A percentile compares a stretch with the other conserved stretches of the same genome.
Conservation (phyloP, 2,113 vertebrate genomes). For the Sylvicapra grimmia region DNA sequence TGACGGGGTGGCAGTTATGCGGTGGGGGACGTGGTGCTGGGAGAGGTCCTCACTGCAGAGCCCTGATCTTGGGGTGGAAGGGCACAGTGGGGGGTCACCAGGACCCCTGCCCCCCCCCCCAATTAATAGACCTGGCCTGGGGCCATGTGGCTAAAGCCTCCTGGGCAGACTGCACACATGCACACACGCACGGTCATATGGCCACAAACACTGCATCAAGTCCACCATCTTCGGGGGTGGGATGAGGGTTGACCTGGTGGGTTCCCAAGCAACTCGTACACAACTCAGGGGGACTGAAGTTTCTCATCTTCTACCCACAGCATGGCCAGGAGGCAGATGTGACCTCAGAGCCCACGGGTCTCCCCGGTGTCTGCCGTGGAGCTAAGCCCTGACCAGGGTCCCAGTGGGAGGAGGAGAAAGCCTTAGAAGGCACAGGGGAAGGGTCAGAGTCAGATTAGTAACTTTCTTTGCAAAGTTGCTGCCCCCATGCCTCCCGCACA, state of each 20-base stretch:
- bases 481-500: no score
- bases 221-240: rapidly evolving
- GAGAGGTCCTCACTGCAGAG: slow-evolving; percentile 54
- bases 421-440: rapidly evolving
- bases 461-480: background rate
- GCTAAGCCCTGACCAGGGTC: background rate
- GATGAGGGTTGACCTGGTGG: background rate
- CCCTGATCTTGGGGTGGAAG: background rate
- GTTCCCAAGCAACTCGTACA: background rate
- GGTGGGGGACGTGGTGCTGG: slow-evolving; percentile 20
- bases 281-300: rapidly evolving
- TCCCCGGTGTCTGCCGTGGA: rapidly evolving
- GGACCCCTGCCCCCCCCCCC: background rate
- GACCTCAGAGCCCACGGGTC: background rate
- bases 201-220: background rate
- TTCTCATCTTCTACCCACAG: background rate
- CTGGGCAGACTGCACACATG: rapidly evolving
- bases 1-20: background rate
- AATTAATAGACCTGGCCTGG: background rate
- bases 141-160: background rate
- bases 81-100: background rate
- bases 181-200: background rate
- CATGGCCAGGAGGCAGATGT: background rate
- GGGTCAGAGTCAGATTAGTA: rapidly evolving
- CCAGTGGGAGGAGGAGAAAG: background rate